Conservation (phyloP, 35 echinoderm and acorn worm species). For the Diadema setosum region DNA sequence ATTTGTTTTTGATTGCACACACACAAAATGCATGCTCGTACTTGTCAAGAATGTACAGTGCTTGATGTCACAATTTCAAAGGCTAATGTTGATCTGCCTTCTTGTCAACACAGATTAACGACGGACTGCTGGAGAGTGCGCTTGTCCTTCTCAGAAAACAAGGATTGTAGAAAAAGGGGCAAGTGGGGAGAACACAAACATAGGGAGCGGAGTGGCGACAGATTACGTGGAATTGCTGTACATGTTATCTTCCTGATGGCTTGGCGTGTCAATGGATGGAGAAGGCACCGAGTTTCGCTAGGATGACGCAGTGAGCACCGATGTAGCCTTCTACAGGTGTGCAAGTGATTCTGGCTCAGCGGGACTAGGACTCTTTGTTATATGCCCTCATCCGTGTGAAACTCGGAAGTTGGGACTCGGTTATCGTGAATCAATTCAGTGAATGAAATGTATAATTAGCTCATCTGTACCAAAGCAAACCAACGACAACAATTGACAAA, state of each 20-base stretch:
- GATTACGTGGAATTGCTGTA: slow-evolving; percentile 17
- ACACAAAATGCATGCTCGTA: too few species aligned
- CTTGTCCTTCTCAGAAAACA: not conserved
- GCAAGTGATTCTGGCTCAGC: not conserved
- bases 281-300: not conserved
- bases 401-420: not conserved
- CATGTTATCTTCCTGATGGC: not conserved
- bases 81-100: too few species aligned
- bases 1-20: too few species aligned
- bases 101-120: not conserved
- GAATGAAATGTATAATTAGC: slow-evolving; percentile 19
- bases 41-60: too few species aligned
- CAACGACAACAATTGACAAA: not conserved
- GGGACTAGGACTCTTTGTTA: not conserved
- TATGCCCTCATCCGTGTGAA: not conserved
- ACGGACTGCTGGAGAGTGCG: not conserved
- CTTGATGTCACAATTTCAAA: too few species aligned
- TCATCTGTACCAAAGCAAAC: slow-evolving; percentile 21
- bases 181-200: not conserved
- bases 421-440: not conserved
- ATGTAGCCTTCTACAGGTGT: not conserved
- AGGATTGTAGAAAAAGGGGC: not conserved
- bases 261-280: not conserved
- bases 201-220: not conserved
- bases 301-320: not conserved